Evolutionary conservation across 2,797 vertebrate species (phyloP).

Genomic region (Amblyraja radiata): DNA sequence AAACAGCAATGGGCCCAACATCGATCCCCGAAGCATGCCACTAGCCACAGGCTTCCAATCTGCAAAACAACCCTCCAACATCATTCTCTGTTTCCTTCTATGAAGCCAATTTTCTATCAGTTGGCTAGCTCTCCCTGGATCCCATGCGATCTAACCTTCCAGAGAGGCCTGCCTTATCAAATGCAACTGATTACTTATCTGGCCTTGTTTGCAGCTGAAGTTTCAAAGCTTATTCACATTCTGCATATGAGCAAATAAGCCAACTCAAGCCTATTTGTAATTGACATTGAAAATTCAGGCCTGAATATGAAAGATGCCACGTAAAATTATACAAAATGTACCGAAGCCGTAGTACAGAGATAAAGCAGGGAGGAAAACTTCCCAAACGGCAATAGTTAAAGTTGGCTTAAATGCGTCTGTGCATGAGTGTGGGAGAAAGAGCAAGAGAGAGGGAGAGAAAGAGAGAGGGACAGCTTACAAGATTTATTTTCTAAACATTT

Average conservation of each 20-base stretch:
- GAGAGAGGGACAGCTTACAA: too few species aligned
- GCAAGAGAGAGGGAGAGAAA: background rate
- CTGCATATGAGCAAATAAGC: background rate
- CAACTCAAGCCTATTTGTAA: background rate
- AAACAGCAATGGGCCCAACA: too few species aligned
- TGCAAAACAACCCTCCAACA: too few species aligned
- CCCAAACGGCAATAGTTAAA: background rate
- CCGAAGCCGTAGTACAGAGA: background rate
- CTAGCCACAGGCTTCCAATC: too few species aligned
- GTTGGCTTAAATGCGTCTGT: background rate
- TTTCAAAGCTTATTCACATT: background rate
- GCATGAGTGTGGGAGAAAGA: background rate
- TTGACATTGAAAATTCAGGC: background rate
- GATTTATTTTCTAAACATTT: background rate
- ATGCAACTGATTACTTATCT: background rate
- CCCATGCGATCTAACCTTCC: too few species aligned
- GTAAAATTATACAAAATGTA: background rate
- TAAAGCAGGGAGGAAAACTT: background rate
- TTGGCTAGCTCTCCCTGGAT: too few species aligned
- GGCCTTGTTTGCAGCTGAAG: background rate
- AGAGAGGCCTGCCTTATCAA: too few species aligned
- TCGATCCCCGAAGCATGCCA: too few species aligned
- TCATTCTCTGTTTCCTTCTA: too few species aligned
- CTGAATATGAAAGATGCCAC: background rate
- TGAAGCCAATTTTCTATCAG: too few species aligned